These are phyloP conservation scores for Trichacis sp. DNA, from an alignment of 2,888 invertebrate species.

Conservation along the genomic window DNA sequence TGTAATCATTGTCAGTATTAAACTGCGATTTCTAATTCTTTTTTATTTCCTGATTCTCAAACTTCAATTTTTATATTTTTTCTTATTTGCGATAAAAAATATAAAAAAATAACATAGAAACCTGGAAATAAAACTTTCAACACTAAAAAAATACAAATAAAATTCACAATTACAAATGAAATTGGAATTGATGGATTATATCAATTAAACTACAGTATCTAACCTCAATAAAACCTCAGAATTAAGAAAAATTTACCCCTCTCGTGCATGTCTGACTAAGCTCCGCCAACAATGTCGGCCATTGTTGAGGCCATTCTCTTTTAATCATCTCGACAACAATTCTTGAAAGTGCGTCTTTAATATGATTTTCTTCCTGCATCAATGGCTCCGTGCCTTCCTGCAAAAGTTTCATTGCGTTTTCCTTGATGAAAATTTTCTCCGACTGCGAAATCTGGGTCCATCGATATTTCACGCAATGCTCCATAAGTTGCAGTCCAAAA, in stretches of 20 bases:
- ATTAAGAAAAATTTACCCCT: constrained; percentile 71
- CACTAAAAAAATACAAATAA: too few species aligned
- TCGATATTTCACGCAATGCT: constrained; percentile 91
- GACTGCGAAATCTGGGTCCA: constrained; percentile 91
- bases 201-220: too few species aligned
- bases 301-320: constrained; percentile 97
- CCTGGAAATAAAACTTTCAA: too few species aligned
- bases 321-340: constrained; percentile 98
- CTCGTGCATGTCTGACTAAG: constrained; percentile 84
- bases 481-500: constrained; percentile 93
- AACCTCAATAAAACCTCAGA: too few species aligned
- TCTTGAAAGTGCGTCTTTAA: constrained; percentile 87
- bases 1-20: too few species aligned
- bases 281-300: constrained; percentile 88
- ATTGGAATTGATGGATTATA: too few species aligned
- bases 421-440: constrained; percentile 91
- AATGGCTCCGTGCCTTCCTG: constrained; percentile 82
- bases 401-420: constrained; percentile 88
- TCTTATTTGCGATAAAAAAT: too few species aligned
- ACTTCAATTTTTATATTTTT: too few species aligned
- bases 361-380: constrained; percentile 78
- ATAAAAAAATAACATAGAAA: too few species aligned
- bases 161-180: too few species aligned
- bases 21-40: too few species aligned
- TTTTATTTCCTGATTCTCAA: too few species aligned